These are phyloP conservation scores for Macrobrachium rosenbergii DNA, from an alignment of 1,140 invertebrate genomes.

Conservation along the genomic window DNA sequence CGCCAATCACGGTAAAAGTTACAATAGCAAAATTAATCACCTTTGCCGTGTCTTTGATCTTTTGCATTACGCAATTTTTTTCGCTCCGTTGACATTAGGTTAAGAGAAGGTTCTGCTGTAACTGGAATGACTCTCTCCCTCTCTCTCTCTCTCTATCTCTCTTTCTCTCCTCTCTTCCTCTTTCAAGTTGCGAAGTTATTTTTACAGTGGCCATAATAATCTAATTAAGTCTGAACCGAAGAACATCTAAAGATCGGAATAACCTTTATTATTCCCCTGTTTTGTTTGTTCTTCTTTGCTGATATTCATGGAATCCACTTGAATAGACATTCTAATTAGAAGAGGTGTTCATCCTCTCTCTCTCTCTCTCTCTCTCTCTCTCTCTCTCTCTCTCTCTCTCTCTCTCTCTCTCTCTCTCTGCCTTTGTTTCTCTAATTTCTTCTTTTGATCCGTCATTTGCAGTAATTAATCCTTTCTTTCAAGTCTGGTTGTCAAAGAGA, in stretches of 20 bases:
- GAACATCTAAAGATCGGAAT: background rate
- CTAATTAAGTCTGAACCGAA: background rate
- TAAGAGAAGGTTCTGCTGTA: background rate
- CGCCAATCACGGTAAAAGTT: too few species aligned
- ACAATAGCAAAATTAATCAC: too few species aligned
- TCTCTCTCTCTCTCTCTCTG: slow-evolving; percentile 22
- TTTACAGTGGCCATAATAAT: background rate
- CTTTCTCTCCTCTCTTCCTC: slow-evolving; percentile 4
- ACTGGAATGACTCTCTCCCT: background rate
- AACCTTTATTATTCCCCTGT: background rate
- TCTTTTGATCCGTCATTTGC: slow-evolving; percentile 63
- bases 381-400: slow-evolving; percentile 18
- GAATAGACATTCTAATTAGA: too few species aligned
- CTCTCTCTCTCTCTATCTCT: background rate
- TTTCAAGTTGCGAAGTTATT: background rate
- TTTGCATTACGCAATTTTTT: background rate
- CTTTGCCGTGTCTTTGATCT: background rate
- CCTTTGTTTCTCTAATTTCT: slow-evolving; percentile 62
- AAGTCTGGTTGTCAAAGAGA: slow-evolving; percentile 61
- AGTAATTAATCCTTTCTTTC: slow-evolving; percentile 63
- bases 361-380: background rate
- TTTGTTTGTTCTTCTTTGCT: background rate
- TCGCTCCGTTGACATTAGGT: background rate
- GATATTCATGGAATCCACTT: background rate
- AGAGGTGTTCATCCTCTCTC: background rate